Evolutionary conservation across 2,113 vertebrate genomes (phyloP).

Genomic region (rat (Rattus norvegicus)): DNA sequence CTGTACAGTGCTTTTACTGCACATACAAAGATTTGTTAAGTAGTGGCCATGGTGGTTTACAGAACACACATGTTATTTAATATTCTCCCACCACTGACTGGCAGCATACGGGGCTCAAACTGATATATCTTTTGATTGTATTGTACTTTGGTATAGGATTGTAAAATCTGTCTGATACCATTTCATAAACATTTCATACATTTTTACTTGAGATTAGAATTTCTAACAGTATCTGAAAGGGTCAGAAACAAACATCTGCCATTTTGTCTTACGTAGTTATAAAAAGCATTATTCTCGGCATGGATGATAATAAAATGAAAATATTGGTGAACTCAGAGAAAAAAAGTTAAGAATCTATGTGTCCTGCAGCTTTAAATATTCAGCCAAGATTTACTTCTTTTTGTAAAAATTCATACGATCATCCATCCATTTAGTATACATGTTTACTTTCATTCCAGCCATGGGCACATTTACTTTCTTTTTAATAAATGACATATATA

Average conservation of each 20-base stretch:
- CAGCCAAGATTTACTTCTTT: background rate
- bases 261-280: background rate
- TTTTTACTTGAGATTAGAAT: background rate
- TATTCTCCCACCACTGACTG: too few relatives aligned
- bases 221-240: background rate
- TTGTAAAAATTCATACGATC: too few relatives aligned
- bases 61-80: background rate
- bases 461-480: background rate
- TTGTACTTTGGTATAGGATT: background rate
- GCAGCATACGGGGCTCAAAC: background rate
- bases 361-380: background rate
- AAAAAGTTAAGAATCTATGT: background rate
- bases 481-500: too few relatives aligned
- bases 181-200: background rate
- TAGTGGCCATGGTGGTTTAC: background rate
- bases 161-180: background rate
- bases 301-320: background rate
- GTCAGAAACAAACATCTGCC: background rate
- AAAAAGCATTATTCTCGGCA: background rate
- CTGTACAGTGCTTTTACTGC: background rate
- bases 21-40: too few relatives aligned
- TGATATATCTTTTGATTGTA: background rate
- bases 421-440: background rate
- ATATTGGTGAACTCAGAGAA: background rate
- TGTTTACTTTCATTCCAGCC: background rate